A percentile compares a stretch with the other conserved stretches of the same genome.
These are phyloP conservation scores for Aotus griseimembra DNA, from an alignment of 2,797 vertebrate genomes.

Conservation along the genomic window DNA sequence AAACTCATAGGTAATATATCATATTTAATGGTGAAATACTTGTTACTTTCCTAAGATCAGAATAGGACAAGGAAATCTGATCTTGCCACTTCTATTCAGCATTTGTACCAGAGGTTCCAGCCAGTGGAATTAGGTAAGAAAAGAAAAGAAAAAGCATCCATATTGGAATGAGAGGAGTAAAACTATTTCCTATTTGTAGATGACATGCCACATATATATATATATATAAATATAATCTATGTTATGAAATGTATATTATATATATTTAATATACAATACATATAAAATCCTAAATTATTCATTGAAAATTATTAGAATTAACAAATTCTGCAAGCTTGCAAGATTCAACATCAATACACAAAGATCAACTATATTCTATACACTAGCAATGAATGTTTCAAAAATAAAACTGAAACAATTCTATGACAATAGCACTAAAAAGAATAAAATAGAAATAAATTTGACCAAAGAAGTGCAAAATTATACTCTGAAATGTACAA, in stretches of 20 bases:
- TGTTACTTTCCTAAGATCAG: background rate
- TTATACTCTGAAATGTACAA: background rate
- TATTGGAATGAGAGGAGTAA: background rate
- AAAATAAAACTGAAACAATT: conserved; percentile 34
- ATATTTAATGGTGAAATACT: background rate
- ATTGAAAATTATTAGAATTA: background rate
- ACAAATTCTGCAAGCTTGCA: background rate
- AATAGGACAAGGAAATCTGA: background rate
- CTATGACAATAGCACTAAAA: background rate
- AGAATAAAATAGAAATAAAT: background rate
- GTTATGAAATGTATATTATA: too few relatives aligned
- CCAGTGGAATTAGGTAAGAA: background rate
- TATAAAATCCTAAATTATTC: background rate
- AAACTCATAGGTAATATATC: background rate
- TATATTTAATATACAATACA: background rate
- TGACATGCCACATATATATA: background rate
- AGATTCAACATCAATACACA: background rate
- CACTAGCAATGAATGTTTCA: background rate
- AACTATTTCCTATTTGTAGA: background rate
- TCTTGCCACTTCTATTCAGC: background rate
- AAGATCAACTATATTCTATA: background rate
- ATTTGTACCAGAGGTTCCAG: background rate
- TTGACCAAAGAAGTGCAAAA: background rate
- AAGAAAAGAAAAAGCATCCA: background rate
- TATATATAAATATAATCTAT: too few relatives aligned